Conservation (phyloP, 1,140 invertebrate species). For the Drosophila bocqueti region DNA sequence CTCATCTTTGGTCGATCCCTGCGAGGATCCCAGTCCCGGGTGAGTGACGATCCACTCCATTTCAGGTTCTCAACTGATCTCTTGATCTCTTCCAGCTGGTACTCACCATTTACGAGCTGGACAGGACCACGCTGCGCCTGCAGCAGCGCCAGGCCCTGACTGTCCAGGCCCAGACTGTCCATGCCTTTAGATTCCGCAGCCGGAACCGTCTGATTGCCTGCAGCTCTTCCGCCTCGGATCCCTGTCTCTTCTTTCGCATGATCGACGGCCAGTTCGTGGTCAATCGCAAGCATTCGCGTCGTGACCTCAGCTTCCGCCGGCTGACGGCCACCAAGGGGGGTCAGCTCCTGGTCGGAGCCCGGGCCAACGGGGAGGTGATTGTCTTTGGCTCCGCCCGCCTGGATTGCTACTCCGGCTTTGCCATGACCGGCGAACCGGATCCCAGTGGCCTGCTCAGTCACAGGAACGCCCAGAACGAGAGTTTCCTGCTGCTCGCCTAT, state of each 20-base stretch:
- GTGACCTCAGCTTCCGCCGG: conserved; percentile 52
- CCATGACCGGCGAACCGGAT: conserved; percentile 9
- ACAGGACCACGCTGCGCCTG: conserved; percentile 29
- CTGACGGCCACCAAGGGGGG: conserved; percentile 45
- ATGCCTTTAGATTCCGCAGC: conserved; percentile 51
- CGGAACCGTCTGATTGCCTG: conserved; percentile 71
- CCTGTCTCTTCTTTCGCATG: conserved; percentile 65
- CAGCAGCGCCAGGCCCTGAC: conserved; percentile 64
- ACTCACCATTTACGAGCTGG: conserved; percentile 61
- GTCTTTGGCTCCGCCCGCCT: conserved; percentile 67
- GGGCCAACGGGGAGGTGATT: conserved; percentile 61
- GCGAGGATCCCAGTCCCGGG: conserved; percentile 55
- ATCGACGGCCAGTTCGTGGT: conserved; percentile 67
- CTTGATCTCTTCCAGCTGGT: conserved; percentile 43
- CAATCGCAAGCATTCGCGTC: conserved; percentile 50
- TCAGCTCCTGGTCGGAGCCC: conserved; percentile 56
- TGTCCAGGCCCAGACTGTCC: conserved; percentile 48
- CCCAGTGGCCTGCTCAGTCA: conserved; percentile 54
- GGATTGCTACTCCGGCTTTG: conserved; percentile 74
- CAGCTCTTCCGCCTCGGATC: neutral
- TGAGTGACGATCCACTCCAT: conserved; percentile 1
- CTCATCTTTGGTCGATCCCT: conserved; percentile 58
- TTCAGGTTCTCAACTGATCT: too few relatives aligned
- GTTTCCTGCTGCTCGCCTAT: conserved; percentile 61
- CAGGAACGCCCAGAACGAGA: conserved; percentile 59